Base-by-base conservation (phyloP, 2,113 vertebrate genomes). In the Chloropsis cyanopogon region DNA sequence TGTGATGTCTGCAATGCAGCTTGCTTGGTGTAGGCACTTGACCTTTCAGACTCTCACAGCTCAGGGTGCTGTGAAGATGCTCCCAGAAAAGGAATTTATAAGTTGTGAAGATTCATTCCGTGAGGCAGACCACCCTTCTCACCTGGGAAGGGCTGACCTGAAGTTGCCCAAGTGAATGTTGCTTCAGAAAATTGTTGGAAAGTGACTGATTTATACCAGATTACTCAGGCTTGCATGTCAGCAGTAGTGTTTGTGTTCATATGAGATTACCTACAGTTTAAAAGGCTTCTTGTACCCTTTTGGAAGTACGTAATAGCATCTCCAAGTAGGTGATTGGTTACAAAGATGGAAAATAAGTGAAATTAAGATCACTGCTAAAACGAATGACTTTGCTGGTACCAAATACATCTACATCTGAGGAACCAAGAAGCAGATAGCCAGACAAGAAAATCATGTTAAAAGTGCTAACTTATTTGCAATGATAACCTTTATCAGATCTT, bases 71-170 rank as follows among this genome's bases (percentile, higher is more conserved):
- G 31, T 35, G 52, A 61, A 69, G 42, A 22, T 59, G 61, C 54
- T 65, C 6, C 59, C 44, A 57, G 35, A 39, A 90, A 57, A 85
- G 28, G 54, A 61, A 73, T 57, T 21, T 28, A 28, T 52, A 76
- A 82, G 20, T 49, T 68, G 18, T 0, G 1, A 26, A 37, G 54
- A 33, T 49, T 79, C 8, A 24, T 46, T 65, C 46, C 0, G 0
- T 68, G 44, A 71, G 22, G 39, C 33, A 87, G 57, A 70, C 17
- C 14, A 35, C 2, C 5, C 22, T 2, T 3, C 21, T 35, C 49
- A 61, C 17, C 65, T 57, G 63, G 66, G 53, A 94, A 54, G n/a
- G n/a, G 22, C 70, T 93, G 78, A 20, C 29, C 46, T 80, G 64
- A 80, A 65, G 54, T 46, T 91, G 41, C 53, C 57, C 31, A 33